phyloP scores from a whole-genome alignment of 2,797 vertebrate species.

The Octomys mimax region DNA sequence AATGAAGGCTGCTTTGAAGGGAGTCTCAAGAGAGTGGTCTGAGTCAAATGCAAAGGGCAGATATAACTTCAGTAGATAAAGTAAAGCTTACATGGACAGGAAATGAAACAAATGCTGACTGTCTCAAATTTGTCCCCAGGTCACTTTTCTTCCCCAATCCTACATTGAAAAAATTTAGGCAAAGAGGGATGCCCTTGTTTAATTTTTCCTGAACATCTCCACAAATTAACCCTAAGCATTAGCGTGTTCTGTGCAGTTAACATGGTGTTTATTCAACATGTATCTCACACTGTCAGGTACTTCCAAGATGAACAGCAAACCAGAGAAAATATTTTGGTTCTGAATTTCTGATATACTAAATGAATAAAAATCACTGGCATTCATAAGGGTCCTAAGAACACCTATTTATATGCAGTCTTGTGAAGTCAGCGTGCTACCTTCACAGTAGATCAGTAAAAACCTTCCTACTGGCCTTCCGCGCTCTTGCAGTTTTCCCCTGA shows the following conservation, averaged over 20 bases:
- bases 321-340: conserved; percentile 11
- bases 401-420: background rate
- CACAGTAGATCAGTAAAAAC: background rate
- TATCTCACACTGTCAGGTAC: background rate
- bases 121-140: background rate
- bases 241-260: background rate
- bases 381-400: too few relatives aligned
- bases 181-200: background rate
- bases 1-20: background rate
- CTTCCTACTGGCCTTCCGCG: background rate
- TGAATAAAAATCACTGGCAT: background rate
- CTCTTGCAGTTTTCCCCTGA: background rate
- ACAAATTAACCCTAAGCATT: background rate
- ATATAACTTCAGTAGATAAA: accelerated
- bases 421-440: background rate
- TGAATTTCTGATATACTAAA: background rate
- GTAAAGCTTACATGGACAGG: too few relatives aligned
- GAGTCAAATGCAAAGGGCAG: background rate
- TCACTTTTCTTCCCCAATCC: background rate
- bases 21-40: too few relatives aligned
- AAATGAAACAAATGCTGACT: background rate
- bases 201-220: background rate
- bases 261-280: background rate
- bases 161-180: background rate
- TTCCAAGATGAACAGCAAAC: background rate